Percentiles rank a stretch among this genome's conserved stretches.
These are phyloP conservation scores for Conus betulinus DNA, from an alignment of 1,140 invertebrate species.

Conservation along the genomic window DNA sequence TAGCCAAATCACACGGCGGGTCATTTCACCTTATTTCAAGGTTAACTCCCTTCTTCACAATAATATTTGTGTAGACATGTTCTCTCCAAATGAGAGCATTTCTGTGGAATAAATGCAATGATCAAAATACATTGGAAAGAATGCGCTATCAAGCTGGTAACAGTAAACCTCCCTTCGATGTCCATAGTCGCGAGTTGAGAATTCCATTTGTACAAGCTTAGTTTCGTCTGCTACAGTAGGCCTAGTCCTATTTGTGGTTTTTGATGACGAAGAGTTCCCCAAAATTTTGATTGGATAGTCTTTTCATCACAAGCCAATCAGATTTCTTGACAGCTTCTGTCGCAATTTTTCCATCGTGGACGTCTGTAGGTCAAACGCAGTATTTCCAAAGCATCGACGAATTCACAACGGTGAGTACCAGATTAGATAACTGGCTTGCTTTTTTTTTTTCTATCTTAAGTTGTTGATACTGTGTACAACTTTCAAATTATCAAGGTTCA, in stretches of 20 bases:
- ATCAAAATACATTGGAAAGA: not conserved
- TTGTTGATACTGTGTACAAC: too few relatives aligned
- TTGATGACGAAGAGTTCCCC: not conserved
- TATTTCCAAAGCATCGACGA: not conserved
- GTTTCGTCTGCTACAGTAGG: slow-evolving; percentile 22
- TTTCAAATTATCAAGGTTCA: too few relatives aligned
- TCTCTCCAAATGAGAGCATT: not conserved
- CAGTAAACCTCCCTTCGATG: not conserved
- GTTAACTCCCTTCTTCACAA: not conserved
- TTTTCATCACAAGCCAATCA: slow-evolving; percentile 5
- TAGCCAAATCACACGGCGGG: not conserved
- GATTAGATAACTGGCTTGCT: too few relatives aligned
- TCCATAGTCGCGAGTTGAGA: not conserved
- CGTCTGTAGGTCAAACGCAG: slow-evolving; percentile 31
- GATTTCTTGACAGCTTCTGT: not conserved
- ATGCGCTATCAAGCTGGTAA: too few relatives aligned
- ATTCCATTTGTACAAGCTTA: not conserved
- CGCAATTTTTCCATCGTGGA: slow-evolving; percentile 10
- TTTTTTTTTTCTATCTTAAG: too few relatives aligned
- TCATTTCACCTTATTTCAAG: not conserved
- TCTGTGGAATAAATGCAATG: not conserved
- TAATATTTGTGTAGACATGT: not conserved
- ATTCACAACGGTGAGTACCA: too few relatives aligned
- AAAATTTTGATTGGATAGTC: slow-evolving; percentile 1
- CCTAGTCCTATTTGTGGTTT: not conserved